phyloP scores from a whole-genome alignment of 2,797 vertebrate species.

The Manis crassicaudata region DNA sequence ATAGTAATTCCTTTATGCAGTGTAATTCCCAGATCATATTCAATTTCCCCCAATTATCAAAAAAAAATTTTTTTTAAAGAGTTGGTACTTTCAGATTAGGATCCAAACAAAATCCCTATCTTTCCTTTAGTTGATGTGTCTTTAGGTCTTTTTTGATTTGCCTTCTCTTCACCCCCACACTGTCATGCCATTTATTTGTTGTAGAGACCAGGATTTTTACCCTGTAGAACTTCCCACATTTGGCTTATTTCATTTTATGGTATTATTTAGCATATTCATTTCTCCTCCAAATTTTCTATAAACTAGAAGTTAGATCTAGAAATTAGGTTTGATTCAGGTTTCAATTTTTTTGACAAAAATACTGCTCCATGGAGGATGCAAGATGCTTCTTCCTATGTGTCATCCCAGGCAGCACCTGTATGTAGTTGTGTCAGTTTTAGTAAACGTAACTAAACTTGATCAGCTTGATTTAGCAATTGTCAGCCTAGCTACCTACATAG shows the following conservation, averaged over 20 bases:
- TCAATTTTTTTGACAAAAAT: not conserved
- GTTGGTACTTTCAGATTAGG: not conserved
- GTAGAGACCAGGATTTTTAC: not conserved
- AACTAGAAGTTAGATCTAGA: not conserved
- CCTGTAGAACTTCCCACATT: constrained; percentile 16
- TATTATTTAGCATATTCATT: not conserved
- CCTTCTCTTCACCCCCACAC: not conserved
- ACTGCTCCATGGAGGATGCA: not conserved
- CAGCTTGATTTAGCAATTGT: not conserved
- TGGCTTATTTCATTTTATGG: not conserved
- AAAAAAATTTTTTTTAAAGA: not conserved
- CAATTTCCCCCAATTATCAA: not conserved
- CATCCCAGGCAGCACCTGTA: not conserved
- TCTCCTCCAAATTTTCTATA: not conserved
- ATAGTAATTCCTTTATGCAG: not conserved
- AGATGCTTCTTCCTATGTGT: not conserved
- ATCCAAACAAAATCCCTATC: not conserved
- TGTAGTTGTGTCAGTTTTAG: not conserved
- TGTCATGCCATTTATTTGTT: not conserved
- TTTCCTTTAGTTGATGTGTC: constrained; percentile 9
- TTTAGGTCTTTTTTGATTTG: not conserved
- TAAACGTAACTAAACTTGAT: not conserved
- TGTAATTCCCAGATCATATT: not conserved
- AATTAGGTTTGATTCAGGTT: not conserved
- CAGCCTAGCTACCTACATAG: not conserved